A percentile compares a stretch with the other conserved stretches of the same genome.
phyloP scores from a whole-genome alignment of 1,140 invertebrate genomes.

The Hirudo medicinalis region DNA sequence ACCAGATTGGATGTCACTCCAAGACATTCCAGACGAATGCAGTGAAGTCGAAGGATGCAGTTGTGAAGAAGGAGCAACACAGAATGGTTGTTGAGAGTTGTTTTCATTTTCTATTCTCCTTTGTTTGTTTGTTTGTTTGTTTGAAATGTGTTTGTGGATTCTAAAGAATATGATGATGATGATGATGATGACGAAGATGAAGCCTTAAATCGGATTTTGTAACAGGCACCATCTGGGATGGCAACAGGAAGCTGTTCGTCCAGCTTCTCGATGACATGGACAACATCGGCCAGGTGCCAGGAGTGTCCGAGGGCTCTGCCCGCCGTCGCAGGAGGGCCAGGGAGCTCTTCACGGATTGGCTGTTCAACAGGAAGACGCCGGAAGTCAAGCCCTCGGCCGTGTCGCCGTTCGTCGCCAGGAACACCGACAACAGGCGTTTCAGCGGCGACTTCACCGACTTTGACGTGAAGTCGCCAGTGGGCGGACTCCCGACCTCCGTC shows the following conservation, averaged over 20 bases:
- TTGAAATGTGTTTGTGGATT: background rate
- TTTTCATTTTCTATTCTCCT: too few relatives aligned
- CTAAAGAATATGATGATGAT: background rate
- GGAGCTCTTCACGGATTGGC: conserved; percentile 23
- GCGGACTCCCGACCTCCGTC: background rate
- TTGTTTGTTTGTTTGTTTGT: too few relatives aligned
- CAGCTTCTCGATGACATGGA: conserved; percentile 23
- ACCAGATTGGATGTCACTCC: conserved; percentile 5
- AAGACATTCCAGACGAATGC: conserved; percentile 5
- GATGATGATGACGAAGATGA: too few relatives aligned
- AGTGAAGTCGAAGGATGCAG: background rate
- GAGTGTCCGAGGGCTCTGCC: conserved; percentile 9
- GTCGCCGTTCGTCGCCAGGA: background rate
- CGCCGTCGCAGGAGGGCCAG: conserved; percentile 14
- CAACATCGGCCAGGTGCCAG: conserved; percentile 18
- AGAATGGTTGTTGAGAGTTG: too few relatives aligned
- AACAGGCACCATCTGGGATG: background rate
- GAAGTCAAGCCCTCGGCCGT: background rate
- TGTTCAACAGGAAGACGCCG: conserved; percentile 14
- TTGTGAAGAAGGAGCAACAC: too few relatives aligned
- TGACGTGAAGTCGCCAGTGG: background rate
- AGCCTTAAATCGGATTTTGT: background rate
- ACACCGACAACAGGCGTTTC: background rate
- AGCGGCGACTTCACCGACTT: conserved; percentile 8
- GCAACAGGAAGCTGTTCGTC: conserved; percentile 19